Evolutionary conservation across 2,888 invertebrate genomes (phyloP).

Genomic region (Chrysotoxum bicinctum): DNA sequence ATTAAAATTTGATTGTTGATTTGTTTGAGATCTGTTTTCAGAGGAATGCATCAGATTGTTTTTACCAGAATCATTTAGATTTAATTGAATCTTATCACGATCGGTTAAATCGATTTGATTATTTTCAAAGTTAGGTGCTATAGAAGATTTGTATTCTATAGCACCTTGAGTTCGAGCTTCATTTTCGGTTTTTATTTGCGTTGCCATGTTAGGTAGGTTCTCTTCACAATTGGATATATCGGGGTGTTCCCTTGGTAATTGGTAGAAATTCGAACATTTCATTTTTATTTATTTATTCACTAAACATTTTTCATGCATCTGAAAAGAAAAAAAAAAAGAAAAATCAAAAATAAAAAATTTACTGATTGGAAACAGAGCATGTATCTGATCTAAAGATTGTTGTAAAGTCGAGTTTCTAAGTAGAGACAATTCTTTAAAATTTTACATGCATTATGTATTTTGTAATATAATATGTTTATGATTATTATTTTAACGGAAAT

Average conservation of each 20-base stretch:
- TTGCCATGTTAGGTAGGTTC: neutral
- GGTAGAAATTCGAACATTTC: neutral
- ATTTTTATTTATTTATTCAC: neutral
- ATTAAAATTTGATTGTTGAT: neutral
- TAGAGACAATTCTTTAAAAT: too few species aligned
- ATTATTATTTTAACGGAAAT: too few species aligned
- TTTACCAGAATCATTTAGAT: neutral
- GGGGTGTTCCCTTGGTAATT: neutral
- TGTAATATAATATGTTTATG: too few species aligned
- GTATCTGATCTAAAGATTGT: too few species aligned
- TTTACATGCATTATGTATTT: too few species aligned
- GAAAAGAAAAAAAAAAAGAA: neutral
- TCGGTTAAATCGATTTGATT: neutral
- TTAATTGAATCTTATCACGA: neutral
- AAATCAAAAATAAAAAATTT: too few species aligned
- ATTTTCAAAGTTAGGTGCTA: neutral
- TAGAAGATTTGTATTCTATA: neutral
- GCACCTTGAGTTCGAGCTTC: neutral
- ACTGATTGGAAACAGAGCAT: too few species aligned
- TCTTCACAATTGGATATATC: neutral
- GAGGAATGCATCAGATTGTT: neutral
- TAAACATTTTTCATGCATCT: neutral
- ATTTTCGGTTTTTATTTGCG: conserved; percentile 18
- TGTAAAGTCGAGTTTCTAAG: too few species aligned
- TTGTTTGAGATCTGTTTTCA: conserved; percentile 1